Conservation (phyloP, 2,888 invertebrate species). For the Drosophila melanosoma region DNA sequence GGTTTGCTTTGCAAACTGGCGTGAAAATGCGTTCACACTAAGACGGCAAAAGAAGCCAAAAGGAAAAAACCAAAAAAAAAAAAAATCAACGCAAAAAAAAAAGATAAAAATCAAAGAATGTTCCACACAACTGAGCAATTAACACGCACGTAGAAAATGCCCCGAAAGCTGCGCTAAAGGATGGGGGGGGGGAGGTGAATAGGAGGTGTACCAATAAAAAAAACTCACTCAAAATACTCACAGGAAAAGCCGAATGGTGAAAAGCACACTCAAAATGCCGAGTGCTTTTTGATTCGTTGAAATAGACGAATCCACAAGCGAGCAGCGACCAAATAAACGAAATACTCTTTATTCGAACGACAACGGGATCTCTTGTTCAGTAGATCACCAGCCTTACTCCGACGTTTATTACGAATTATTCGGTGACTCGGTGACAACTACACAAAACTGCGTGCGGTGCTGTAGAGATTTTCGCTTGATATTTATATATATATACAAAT, state of each 20-base stretch:
- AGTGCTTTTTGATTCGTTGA: conserved; percentile 57
- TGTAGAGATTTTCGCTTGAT: conserved; percentile 76
- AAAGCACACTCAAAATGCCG: conserved; percentile 39
- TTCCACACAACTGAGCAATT: conserved; percentile 82
- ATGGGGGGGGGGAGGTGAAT: too few relatives aligned
- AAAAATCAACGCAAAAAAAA: background rate
- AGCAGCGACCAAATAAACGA: conserved; percentile 82
- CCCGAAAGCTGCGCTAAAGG: conserved; percentile 30
- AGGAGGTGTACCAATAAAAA: conserved; percentile 4
- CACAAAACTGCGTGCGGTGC: conserved; percentile 82
- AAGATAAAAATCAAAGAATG: conserved; percentile 61
- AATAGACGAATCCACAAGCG: conserved; percentile 79
- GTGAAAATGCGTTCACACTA: conserved; percentile 75
- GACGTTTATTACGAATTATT: conserved; percentile 85
- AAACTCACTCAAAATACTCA: conserved; percentile 59
- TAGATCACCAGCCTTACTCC: conserved; percentile 86
- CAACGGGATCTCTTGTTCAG: conserved; percentile 86
- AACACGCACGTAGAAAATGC: conserved; percentile 72
- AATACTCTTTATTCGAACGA: conserved; percentile 86
- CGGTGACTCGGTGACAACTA: conserved; percentile 86
- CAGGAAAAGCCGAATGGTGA: conserved; percentile 27
- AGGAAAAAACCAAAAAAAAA: conserved; percentile 5
- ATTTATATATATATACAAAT: conserved; percentile 1
- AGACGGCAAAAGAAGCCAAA: conserved; percentile 26
- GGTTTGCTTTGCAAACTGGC: conserved; percentile 55